Evolutionary conservation across 2,888 invertebrate genomes (phyloP).

Genomic region (Dynastes grantii): DNA sequence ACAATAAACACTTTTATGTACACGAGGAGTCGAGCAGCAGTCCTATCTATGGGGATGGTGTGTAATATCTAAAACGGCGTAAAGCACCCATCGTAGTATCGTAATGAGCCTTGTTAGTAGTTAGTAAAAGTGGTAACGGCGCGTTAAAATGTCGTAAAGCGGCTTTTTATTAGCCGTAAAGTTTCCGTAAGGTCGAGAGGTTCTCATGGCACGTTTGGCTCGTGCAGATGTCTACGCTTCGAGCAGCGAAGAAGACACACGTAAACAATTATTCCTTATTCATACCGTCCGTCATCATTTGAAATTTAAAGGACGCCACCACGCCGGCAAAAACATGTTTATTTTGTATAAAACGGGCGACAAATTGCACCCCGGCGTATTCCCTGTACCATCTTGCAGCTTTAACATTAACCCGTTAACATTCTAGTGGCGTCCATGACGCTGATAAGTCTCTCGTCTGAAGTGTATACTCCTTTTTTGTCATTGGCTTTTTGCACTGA

Average conservation of each 20-base stretch:
- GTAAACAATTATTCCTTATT: slow-evolving; percentile 66
- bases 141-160: slow-evolving; percentile 70
- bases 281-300: slow-evolving; percentile 37
- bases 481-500: slow-evolving; percentile 11
- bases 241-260: slow-evolving; percentile 59
- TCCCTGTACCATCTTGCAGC: slow-evolving; percentile 6
- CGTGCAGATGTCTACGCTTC: slow-evolving; percentile 63
- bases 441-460: slow-evolving; percentile 42
- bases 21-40: slow-evolving; percentile 48
- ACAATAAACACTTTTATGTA: slow-evolving; percentile 55
- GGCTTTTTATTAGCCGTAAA: slow-evolving; percentile 70
- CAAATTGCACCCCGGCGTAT: slow-evolving; percentile 43
- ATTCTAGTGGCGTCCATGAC: slow-evolving; percentile 30
- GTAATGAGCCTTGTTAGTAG: slow-evolving; percentile 70
- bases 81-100: slow-evolving; percentile 67
- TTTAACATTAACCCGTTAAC: slow-evolving; percentile 47
- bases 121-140: slow-evolving; percentile 70
- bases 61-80: slow-evolving; percentile 64
- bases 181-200: slow-evolving; percentile 65
- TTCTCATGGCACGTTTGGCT: slow-evolving; percentile 61
- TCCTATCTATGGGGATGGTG: slow-evolving; percentile 56
- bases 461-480: slow-evolving; percentile 40
- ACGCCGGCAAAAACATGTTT: slow-evolving; percentile 37
- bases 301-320: slow-evolving; percentile 42
- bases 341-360: slow-evolving; percentile 42